These are phyloP conservation scores for Nasonia oneida DNA, from an alignment of 2,888 invertebrate genomes.

Conservation along the genomic window DNA sequence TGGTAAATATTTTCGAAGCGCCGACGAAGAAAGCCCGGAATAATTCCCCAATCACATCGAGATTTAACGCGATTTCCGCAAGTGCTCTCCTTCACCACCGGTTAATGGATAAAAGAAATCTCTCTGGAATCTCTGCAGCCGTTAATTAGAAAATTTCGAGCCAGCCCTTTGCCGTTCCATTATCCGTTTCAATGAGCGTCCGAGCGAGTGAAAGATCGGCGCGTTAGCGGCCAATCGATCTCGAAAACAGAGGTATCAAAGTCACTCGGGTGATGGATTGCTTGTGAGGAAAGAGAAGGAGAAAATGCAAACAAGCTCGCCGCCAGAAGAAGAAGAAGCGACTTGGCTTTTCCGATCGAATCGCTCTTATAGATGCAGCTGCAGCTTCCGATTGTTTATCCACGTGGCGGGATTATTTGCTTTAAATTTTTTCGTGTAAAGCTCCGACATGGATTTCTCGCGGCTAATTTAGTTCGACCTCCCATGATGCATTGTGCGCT, in stretches of 20 bases:
- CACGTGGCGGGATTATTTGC: constrained; percentile 9
- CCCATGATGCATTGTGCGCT: not conserved
- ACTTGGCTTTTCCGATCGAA: not conserved
- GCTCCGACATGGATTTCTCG: not conserved
- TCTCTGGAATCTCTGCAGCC: not conserved
- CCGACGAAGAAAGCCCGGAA: too few relatives aligned
- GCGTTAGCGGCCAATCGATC: constrained; percentile 37
- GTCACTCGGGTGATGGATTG: constrained; percentile 38
- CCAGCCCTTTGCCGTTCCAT: not conserved
- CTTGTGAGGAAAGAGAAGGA: constrained; percentile 27
- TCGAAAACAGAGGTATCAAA: constrained; percentile 50
- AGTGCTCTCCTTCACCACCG: too few relatives aligned
- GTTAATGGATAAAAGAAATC: too few relatives aligned
- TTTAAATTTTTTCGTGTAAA: constrained; percentile 18
- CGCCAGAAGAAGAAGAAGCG: not conserved
- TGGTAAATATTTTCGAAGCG: not conserved
- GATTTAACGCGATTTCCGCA: too few relatives aligned
- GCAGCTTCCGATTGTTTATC: constrained; percentile 21
- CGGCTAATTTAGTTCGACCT: constrained; percentile 35
- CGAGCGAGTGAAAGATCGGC: constrained; percentile 28
- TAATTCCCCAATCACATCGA: too few relatives aligned
- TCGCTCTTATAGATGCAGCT: not conserved
- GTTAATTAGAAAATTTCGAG: constrained; percentile 1
- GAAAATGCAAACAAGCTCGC: constrained; percentile 38
- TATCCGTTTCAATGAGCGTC: constrained; percentile 25